Percentiles rank a stretch among this genome's conserved stretches.
These are phyloP conservation scores for Empidonax traillii DNA, from an alignment of 2,113 vertebrate species.

Conservation along the genomic window DNA sequence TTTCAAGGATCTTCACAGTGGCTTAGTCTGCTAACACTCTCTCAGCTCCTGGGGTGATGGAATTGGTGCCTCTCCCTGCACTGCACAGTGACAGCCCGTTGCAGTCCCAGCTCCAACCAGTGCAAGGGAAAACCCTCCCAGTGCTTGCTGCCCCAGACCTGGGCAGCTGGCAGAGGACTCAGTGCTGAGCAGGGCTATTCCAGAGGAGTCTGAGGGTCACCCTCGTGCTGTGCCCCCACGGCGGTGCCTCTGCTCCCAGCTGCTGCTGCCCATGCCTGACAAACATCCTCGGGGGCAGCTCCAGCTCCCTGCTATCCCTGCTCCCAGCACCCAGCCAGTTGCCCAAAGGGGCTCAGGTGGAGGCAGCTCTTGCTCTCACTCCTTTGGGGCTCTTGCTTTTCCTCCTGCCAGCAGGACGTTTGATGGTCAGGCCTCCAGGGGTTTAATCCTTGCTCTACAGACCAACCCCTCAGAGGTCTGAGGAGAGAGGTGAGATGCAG, in stretches of 20 bases:
- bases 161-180: neutral
- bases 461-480: neutral
- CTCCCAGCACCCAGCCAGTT: neutral
- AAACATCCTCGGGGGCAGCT: accelerated
- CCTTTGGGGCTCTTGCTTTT: neutral
- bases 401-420: neutral
- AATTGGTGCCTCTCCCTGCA: neutral
- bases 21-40: neutral
- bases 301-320: neutral
- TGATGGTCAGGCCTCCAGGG: neutral
- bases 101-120: neutral
- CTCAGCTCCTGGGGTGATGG: neutral
- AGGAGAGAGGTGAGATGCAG: neutral
- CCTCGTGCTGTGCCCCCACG: neutral
- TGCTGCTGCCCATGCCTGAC: neutral
- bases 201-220: neutral
- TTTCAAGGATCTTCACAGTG: neutral
- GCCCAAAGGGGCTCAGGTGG: neutral
- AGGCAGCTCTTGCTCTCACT: neutral
- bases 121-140: neutral
- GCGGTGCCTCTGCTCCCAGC: neutral
- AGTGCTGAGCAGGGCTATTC: neutral
- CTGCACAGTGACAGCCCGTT: neutral
- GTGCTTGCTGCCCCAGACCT: neutral
- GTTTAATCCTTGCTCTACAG: neutral